Evolutionary conservation across 2,888 invertebrate genomes (phyloP).

Genomic region (Thelaira solivaga): DNA sequence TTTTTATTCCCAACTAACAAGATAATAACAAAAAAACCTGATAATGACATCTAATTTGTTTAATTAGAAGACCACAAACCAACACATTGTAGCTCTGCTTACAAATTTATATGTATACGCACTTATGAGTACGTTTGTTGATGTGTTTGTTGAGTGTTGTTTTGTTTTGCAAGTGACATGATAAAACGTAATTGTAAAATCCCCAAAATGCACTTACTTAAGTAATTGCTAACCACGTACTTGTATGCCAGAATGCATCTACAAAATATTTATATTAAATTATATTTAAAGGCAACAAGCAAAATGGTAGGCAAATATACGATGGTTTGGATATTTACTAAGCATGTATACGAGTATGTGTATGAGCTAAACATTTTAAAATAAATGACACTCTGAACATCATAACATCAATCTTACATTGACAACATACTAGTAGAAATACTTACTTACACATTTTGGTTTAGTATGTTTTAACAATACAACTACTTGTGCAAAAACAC

Average conservation of each 20-base stretch:
- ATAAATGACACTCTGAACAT: constrained; percentile 61
- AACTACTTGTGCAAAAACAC: constrained; percentile 5
- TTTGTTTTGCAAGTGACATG: constrained; percentile 47
- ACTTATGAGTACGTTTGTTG: too few relatives aligned
- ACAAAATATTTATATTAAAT: constrained; percentile 3
- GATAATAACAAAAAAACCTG: constrained; percentile 35
- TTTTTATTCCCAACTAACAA: background rate
- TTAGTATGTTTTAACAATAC: constrained; percentile 8
- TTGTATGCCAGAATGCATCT: background rate
- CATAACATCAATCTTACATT: constrained; percentile 62
- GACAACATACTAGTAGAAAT: constrained; percentile 47
- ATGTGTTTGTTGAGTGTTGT: too few relatives aligned
- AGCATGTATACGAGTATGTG: background rate
- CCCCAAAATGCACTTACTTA: constrained; percentile 55
- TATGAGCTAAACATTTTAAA: constrained; percentile 46
- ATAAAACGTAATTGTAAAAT: constrained; percentile 59
- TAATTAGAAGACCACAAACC: constrained; percentile 61
- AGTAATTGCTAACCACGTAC: constrained; percentile 54
- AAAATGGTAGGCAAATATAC: too few relatives aligned
- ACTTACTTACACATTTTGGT: too few relatives aligned
- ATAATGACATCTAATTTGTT: constrained; percentile 62
- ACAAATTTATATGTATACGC: too few relatives aligned
- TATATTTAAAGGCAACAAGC: constrained; percentile 23
- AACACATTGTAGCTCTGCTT: constrained; percentile 34
- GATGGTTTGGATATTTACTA: background rate